phyloP scores from a whole-genome alignment of 2,888 invertebrate species.

The Oligia latruncula region DNA sequence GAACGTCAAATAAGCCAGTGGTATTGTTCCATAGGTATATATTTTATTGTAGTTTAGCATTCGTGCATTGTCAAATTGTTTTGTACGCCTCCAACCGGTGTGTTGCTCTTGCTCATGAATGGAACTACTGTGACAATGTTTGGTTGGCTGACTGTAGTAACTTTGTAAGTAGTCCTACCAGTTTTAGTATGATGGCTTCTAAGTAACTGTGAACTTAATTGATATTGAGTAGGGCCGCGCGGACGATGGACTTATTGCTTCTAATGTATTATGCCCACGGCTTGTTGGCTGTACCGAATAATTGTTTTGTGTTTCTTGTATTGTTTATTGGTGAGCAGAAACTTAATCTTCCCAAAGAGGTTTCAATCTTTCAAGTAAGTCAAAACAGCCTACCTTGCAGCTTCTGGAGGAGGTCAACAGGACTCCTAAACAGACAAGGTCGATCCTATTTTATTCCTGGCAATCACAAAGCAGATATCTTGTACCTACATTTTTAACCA shows the following conservation, averaged over 20 bases:
- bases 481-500: constrained; percentile 38
- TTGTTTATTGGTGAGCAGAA: constrained; percentile 25
- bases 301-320: constrained; percentile 34
- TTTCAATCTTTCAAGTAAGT: background rate
- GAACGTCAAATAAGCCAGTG: constrained; percentile 63
- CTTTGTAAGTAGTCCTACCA: constrained; percentile 39
- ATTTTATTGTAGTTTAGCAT: constrained; percentile 63
- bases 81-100: constrained; percentile 43
- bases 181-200: constrained; percentile 51
- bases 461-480: constrained; percentile 1
- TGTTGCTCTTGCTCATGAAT: constrained; percentile 42
- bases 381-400: background rate
- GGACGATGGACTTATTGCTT: constrained; percentile 30
- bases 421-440: background rate
- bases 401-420: background rate
- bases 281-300: constrained; percentile 16
- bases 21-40: constrained; percentile 54
- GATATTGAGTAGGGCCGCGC: constrained; percentile 47
- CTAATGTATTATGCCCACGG: constrained; percentile 37
- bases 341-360: background rate
- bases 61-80: constrained; percentile 54
- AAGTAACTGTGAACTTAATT: constrained; percentile 58
- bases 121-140: constrained; percentile 61
- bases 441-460: background rate
- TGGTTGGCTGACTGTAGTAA: constrained; percentile 27